These are phyloP conservation scores for Molothrus ater DNA, from an alignment of 2,797 vertebrate species.

Conservation along the genomic window DNA sequence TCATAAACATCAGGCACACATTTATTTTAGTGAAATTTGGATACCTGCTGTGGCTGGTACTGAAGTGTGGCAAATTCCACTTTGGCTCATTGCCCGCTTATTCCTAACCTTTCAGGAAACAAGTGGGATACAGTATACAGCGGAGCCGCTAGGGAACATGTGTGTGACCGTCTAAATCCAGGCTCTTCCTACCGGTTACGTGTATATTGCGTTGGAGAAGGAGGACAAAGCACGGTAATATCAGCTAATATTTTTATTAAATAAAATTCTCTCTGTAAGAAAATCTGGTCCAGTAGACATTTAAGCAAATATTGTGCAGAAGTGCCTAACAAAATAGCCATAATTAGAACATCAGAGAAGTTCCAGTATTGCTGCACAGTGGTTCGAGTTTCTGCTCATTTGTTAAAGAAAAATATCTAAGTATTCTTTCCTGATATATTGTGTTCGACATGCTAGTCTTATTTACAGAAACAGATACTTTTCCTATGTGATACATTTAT, in stretches of 20 bases:
- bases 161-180: conserved; percentile 90
- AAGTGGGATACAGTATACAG: conserved; percentile 91
- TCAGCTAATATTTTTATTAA: neutral
- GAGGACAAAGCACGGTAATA: conserved; percentile 93
- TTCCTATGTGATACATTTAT: neutral
- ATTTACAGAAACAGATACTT: neutral
- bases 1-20: conserved; percentile 7
- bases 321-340: neutral
- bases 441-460: neutral
- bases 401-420: neutral
- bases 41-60: conserved; percentile 34
- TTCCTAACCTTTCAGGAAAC: conserved; percentile 78
- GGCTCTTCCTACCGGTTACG: conserved; percentile 88
- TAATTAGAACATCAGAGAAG: neutral
- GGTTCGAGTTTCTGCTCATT: neutral
- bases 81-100: conserved; percentile 28
- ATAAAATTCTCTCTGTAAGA: neutral
- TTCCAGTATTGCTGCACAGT: neutral
- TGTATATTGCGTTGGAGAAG: conserved; percentile 90
- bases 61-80: conserved; percentile 16
- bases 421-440: neutral
- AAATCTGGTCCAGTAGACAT: neutral
- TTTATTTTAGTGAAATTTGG: conserved; percentile 5
- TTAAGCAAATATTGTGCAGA: neutral
- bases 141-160: conserved; percentile 84